These are phyloP conservation scores for Acropora tenuis DNA, from an alignment of 64 coral and sea anemone genomes.

Conservation along the genomic window DNA sequence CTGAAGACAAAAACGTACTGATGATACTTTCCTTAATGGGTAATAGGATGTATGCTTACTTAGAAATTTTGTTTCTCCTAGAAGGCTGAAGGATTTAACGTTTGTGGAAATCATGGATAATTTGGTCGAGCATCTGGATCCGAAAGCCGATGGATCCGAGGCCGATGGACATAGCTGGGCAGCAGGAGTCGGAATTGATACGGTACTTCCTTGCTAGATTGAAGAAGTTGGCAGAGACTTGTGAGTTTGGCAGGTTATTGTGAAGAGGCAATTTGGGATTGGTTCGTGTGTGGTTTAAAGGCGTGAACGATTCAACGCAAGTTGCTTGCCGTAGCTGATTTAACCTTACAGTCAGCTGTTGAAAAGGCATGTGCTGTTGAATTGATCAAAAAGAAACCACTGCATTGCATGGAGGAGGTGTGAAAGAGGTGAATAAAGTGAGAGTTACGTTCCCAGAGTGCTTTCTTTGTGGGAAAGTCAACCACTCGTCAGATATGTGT, in stretches of 20 bases:
- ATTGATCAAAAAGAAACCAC: slow-evolving; percentile 26
- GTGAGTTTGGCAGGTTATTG: too few species aligned
- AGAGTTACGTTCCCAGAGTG: background rate
- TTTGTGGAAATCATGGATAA: too few species aligned
- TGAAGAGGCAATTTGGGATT: background rate
- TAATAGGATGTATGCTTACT: too few species aligned
- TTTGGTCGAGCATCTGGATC: too few species aligned
- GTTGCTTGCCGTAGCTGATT: background rate
- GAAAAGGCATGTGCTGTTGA: slow-evolving; percentile 38
- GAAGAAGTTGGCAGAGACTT: background rate
- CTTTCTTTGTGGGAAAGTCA: slow-evolving; percentile 37
- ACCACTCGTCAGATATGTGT: slow-evolving; percentile 10
- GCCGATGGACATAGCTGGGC: too few species aligned
- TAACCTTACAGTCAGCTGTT: slow-evolving; percentile 10
- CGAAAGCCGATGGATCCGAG: too few species aligned
- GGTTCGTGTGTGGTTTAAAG: slow-evolving; percentile 11
- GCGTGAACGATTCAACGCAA: slow-evolving; percentile 8
- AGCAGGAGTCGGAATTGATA: too few species aligned
- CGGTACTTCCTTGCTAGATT: too few species aligned
- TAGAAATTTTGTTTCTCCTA: too few species aligned
- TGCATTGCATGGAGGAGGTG: slow-evolving; percentile 35
- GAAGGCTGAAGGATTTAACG: too few species aligned
- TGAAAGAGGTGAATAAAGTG: slow-evolving; percentile 5
- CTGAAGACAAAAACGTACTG: too few species aligned
- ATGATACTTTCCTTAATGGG: too few species aligned